These are phyloP conservation scores for Agapostemon virescens DNA, from an alignment of 2,888 invertebrate genomes.

Conservation along the genomic window DNA sequence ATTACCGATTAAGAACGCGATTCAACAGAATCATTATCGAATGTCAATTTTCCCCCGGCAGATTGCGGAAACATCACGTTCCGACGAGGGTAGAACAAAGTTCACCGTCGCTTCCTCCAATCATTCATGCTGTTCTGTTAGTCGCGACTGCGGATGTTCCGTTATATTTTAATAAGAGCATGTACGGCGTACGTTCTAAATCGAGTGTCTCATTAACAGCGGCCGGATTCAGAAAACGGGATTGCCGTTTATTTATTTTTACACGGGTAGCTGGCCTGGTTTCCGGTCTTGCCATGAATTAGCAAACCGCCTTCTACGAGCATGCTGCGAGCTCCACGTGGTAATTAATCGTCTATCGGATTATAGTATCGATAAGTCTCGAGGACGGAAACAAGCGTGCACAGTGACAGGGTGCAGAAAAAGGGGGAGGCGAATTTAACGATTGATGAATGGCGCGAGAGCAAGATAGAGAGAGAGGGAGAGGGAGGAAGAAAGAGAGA, in stretches of 20 bases:
- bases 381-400: constrained; percentile 16
- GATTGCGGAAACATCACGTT: background rate
- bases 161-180: background rate
- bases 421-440: constrained; percentile 38
- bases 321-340: constrained; percentile 40
- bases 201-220: background rate
- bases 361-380: constrained; percentile 50
- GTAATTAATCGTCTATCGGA: constrained; percentile 62
- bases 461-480: background rate
- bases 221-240: background rate
- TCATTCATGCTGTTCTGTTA: background rate
- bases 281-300: background rate
- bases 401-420: constrained; percentile 19
- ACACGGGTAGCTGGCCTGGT: background rate
- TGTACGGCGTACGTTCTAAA: constrained; percentile 27
- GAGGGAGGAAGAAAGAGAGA: background rate
- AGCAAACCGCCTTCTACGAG: constrained; percentile 19
- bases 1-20: background rate
- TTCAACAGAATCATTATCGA: too few relatives aligned
- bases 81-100: background rate
- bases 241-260: background rate
- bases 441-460: constrained; percentile 3
- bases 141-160: background rate
- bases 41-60: background rate
- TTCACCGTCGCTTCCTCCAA: background rate